Conservation (phyloP, 1,140 invertebrate genomes). For the Meloidogyne hapla region DNA sequence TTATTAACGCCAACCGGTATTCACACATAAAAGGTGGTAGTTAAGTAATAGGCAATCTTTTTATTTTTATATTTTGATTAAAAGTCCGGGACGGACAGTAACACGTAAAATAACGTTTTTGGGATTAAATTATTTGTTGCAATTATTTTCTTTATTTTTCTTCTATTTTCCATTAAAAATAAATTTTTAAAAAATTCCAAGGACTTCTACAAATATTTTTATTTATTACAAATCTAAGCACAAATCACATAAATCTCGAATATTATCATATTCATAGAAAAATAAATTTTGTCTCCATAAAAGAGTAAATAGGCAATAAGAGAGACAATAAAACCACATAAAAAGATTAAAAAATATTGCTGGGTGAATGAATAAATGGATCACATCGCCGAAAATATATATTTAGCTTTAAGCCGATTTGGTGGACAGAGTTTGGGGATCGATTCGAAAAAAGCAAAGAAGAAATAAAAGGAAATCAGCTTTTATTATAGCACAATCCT, state of each 20-base stretch:
- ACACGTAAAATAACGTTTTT: not conserved
- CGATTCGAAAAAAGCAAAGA: not conserved
- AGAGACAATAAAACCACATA: not conserved
- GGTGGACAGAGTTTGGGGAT: not conserved
- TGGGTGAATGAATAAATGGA: conserved; percentile 1
- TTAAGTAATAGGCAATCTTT: no score
- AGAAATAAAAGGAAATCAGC: not conserved
- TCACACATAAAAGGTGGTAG: not conserved
- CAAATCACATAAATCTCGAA: no score
- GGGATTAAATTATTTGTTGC: not conserved
- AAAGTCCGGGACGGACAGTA: not conserved
- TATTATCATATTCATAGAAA: no score
- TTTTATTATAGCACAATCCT: not conserved
- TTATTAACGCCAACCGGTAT: not conserved
- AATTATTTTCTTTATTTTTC: not conserved
- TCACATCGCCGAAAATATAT: not conserved
- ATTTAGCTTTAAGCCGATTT: not conserved
- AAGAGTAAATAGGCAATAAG: not conserved
- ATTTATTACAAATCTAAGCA: no score
- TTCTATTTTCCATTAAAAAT: no score
- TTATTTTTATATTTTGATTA: not conserved
- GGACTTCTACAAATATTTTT: no score
- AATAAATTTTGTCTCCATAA: not conserved
- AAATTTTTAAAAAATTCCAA: no score
- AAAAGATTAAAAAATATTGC: not conserved